Evolutionary conservation across 2,888 invertebrate species (phyloP).

Genomic region (Eupithecia insigniata): DNA sequence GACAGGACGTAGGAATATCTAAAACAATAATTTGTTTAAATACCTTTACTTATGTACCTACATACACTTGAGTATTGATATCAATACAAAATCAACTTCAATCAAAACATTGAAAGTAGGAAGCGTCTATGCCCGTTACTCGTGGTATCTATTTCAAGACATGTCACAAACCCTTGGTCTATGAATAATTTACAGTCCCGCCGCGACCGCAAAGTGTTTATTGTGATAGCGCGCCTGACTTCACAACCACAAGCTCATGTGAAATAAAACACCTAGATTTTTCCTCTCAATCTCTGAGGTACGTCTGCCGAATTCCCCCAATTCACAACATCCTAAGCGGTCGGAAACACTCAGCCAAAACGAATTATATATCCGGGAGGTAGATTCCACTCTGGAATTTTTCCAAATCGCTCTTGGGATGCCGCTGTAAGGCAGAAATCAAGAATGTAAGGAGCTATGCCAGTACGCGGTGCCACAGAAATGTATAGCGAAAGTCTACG

Average conservation of each 20-base stretch:
- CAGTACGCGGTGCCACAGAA: constrained; percentile 57
- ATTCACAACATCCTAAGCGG: constrained; percentile 60
- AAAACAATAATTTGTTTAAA: neutral
- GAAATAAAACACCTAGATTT: constrained; percentile 82
- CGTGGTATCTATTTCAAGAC: constrained; percentile 64
- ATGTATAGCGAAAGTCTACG: constrained; percentile 59
- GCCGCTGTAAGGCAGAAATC: constrained; percentile 53
- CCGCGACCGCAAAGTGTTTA: constrained; percentile 75
- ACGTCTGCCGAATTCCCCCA: constrained; percentile 53
- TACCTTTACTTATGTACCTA: neutral
- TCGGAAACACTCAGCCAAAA: constrained; percentile 52
- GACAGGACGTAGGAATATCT: neutral
- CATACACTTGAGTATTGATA: neutral
- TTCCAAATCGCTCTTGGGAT: constrained; percentile 57
- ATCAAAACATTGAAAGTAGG: constrained; percentile 10
- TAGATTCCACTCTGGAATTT: constrained; percentile 60
- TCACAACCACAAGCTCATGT: constrained; percentile 73
- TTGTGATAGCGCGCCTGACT: constrained; percentile 75
- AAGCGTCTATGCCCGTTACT: constrained; percentile 44
- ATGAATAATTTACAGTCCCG: constrained; percentile 75
- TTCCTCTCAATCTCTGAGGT: constrained; percentile 74
- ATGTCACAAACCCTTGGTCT: constrained; percentile 67
- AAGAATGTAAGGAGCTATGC: constrained; percentile 63
- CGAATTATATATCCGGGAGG: constrained; percentile 62
- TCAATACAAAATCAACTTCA: constrained; percentile 10